Conservation (phyloP, 1,140 invertebrate species). For the Periplaneta americana region DNA sequence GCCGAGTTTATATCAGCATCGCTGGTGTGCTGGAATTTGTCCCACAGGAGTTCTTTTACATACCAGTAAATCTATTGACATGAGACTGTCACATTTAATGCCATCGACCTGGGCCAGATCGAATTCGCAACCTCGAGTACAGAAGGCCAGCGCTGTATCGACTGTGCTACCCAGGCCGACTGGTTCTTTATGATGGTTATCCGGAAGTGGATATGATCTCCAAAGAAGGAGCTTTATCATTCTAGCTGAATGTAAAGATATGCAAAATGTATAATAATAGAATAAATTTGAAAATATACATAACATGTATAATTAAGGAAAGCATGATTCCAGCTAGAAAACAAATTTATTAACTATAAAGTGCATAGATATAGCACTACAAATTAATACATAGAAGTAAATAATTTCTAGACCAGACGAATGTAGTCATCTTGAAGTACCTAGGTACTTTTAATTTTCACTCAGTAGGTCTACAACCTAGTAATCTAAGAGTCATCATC, state of each 20-base stretch:
- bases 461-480: background rate
- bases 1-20: no score
- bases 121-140: background rate
- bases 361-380: background rate
- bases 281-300: background rate
- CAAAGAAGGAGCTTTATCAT: background rate
- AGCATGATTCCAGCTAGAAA: background rate
- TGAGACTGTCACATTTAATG: no score
- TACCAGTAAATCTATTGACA: no score
- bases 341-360: background rate
- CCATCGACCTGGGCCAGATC: no score
- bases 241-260: background rate
- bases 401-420: background rate
- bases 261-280: background rate
- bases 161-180: no score
- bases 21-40: no score
- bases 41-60: no score
- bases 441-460: background rate
- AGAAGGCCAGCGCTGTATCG: no score
- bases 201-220: background rate
- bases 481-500: no score
- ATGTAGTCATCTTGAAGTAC: background rate
- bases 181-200: no score
- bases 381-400: background rate
- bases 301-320: background rate